Evolutionary conservation across 2,113 vertebrate genomes (phyloP), one percentile per base, ranked within the genome.

Genomic region (Elaphurus davidianus): DNA sequence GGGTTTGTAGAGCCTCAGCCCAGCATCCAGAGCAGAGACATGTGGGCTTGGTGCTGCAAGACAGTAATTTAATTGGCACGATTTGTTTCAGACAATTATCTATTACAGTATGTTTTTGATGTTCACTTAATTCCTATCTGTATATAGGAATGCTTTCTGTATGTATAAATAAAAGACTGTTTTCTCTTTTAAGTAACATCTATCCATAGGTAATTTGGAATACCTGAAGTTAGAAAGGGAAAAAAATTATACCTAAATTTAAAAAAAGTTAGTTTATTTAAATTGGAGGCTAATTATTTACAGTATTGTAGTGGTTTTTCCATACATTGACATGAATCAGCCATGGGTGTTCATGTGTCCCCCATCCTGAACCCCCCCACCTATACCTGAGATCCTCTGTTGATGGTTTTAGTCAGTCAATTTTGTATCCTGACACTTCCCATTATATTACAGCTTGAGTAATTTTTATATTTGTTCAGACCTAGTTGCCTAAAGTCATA

Each of bases 371-470:
- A 12, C 19, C 67, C 2, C n/a, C 19, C 3, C 6, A 40, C 67
- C 5, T 40, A 5, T 40, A 74, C 27, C 10, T 45, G 76, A 57
- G 23, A 40, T 40, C 7, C 14, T 43, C 47, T 96, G 28, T 62
- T 79, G 67, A n/a, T 94, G 85, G 30, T 55, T 91, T 86, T 67
- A 59, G 67, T 45, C 25, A 15, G 59, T 94, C 15, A 76, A 12
- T 87, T 95, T 74, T 79, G 55, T 97, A 36, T 94, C 13, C n/a
- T 91, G 55, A 12, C 91, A 59, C 79, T 76, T 95, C 83, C 30
- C 25, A 43, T 59, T 83, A 59, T 28, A 62, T 90, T 88, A 89
- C 47, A 78, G 6, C 7, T 45, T 67, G 59, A 64, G 40, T 30
- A 40, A 0, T 81, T 96, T 96, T 85, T 12, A 28, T 96, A 43